Evolutionary conservation across 2,113 vertebrate genomes (phyloP), one percentile per base, ranked within the genome.

Genomic region (Brachypodius melanocephalos): DNA sequence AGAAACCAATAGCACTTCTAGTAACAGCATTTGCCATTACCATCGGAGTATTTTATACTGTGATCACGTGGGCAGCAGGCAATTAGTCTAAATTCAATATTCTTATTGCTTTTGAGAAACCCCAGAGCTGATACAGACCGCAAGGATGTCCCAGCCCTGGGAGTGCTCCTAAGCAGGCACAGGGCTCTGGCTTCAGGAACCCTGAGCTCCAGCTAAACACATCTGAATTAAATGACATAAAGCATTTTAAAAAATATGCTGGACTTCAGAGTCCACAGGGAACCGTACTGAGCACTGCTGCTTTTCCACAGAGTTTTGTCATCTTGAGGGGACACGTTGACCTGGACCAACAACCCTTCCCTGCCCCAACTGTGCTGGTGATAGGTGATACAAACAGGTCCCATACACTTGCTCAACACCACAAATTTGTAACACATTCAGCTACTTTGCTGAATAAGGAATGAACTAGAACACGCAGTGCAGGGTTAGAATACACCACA

Each of bases 341-440:
- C 25, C 34, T 2, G 61, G 28, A 57, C 38, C 14, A 36, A 46
- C 16, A 40, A 10, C 19, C 19, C 38, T 17, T 57, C 25, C 57
- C 24, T 3, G 2, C 52, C 21, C 19, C 3, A 20, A 0, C 12
- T 10, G 45, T 0, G 7, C 19, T 1, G n/a, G n/a, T n/a, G n/a
- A n/a, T n/a, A n/a, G 24, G 29, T 10, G 13, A 26, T 15, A 85
- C 32, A 36, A 75, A n/a, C 28, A 26, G 19, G 22, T 40, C 31
- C 83, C 52, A n/a, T 1, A 15, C 2, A 1, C 43, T 36, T 20
- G 28, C 32, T 58, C 57, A 49, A 12, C 26, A 10, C 34, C 48
- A 12, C 5, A 5, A 14, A 48, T 31, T 5, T 12, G 0, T 24
- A 58, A 28, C 38, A 12, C 19, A 5, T 8, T 16, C 14, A 22